Base-by-base conservation (phyloP, 2,797 vertebrate genomes). In the Tenualosa thibaudeaui region DNA sequence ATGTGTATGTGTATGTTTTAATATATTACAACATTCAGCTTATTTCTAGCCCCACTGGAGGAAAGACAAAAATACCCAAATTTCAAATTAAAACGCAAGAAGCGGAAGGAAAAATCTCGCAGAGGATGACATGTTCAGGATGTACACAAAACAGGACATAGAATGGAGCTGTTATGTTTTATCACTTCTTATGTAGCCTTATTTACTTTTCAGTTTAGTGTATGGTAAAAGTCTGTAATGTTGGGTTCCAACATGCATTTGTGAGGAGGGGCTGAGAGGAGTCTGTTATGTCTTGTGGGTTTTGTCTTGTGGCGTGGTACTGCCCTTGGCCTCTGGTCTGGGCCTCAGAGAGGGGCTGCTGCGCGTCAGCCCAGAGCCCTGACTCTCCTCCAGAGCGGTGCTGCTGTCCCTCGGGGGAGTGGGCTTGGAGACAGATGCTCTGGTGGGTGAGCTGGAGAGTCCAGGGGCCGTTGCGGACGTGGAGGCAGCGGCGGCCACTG, bases 201-300 rank as follows among this genome's bases (percentile, higher is more conserved):
- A 81, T 24, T 40, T 62, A 24, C 13, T 82, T 82, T 85, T 31
- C 94, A 90, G 90, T 93, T 94, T 92, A 94, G 91, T 90, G 87
- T 94, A 91, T 94, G 91, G 93, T 94, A 94, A 71, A 92, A 92
- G 91, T 83, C 84, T 65, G 75, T 83, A 68, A 50, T 82, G 49
- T 50, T 81, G 81, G 68, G 68, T 78, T 83, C 89, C 90, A 92
- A 91, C 91, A 93, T 92, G 92, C 91, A 91, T 90, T 92, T 86
- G 54, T 87, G 83, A 88, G 89, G 3, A 31, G 31, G 56, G 19
- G 56, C 7, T 19, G 56, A 19, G 19, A 3, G 31, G 31, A 31
- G 31, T 31, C 88, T 94, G 96, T 95, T 98, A 98, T 92, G 96
- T 97, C 93, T 95, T 97, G 88, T 90, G 89, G 88, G 93, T 90